A percentile compares a stretch with the other conserved stretches of the same genome.
Evolutionary conservation across 2,797 vertebrate species (phyloP).

Genomic region (Erethizon dorsatum): DNA sequence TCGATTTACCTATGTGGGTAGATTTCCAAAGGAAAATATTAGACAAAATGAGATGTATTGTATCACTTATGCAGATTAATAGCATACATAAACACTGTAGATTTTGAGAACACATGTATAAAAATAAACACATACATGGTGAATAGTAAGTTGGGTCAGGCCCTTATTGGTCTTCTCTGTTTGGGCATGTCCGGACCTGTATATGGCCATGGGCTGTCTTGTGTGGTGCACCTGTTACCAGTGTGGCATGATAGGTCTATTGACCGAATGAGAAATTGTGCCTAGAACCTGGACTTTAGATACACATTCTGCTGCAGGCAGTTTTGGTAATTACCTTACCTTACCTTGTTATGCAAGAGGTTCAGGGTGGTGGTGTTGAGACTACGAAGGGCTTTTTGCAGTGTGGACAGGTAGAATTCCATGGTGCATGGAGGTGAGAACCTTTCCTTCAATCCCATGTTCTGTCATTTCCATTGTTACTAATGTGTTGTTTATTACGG

Average conservation of each 20-base stretch:
- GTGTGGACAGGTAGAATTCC: not conserved
- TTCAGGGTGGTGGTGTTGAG: not conserved
- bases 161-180: not conserved
- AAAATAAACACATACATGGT: not conserved
- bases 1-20: not conserved
- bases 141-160: not conserved
- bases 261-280: not conserved
- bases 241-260: not conserved
- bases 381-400: not conserved
- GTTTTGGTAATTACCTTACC: not conserved
- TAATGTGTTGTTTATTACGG: not conserved
- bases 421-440: not conserved
- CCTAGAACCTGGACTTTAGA: not conserved
- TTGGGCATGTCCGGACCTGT: not conserved
- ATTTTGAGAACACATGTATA: not conserved
- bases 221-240: not conserved
- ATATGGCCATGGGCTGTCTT: not conserved
- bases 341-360: not conserved
- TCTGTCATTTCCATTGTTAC: not conserved
- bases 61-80: not conserved
- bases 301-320: not conserved
- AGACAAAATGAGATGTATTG: not conserved
- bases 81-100: not conserved
- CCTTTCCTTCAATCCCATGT: not conserved
- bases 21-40: slow-evolving; percentile 3